Evolutionary conservation across 2,113 vertebrate species (phyloP).

Genomic region (Potamarius usumacintae): DNA sequence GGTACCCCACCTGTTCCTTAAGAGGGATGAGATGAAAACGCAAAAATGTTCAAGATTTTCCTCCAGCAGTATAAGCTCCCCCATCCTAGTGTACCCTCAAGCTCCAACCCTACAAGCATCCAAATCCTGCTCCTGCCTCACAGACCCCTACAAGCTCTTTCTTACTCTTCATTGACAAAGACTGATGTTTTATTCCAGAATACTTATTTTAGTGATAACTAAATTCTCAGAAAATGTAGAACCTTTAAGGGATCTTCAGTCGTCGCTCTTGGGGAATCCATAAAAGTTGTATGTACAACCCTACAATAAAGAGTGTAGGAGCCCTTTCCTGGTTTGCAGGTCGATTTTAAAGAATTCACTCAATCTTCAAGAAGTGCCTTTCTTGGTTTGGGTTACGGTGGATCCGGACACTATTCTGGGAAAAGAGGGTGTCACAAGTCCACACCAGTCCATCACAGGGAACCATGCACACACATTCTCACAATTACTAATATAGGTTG

Average conservation of each 20-base stretch:
- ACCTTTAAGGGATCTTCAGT: background rate
- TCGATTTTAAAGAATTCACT: background rate
- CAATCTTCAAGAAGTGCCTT: background rate
- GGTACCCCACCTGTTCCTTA: background rate
- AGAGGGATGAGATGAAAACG: background rate
- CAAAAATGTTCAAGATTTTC: background rate
- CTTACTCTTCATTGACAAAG: background rate
- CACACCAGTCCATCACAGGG: background rate
- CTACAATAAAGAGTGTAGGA: background rate
- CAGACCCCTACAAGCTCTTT: no score
- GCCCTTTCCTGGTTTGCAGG: background rate
- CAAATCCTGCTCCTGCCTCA: no score
- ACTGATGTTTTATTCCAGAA: background rate
- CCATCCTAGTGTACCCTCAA: no score
- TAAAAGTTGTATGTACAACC: background rate
- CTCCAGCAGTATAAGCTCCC: no score
- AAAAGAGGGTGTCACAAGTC: background rate
- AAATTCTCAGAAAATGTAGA: background rate
- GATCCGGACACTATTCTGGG: background rate
- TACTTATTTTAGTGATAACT: background rate
- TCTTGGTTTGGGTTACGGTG: background rate
- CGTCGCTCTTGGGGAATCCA: no score
- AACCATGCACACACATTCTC: background rate
- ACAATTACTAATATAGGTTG: background rate
- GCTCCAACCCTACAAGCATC: no score